A percentile compares a stretch with the other conserved stretches of the same genome.
Evolutionary conservation across 1,140 invertebrate species (phyloP).

Genomic region (Drosophila lacertosa): DNA sequence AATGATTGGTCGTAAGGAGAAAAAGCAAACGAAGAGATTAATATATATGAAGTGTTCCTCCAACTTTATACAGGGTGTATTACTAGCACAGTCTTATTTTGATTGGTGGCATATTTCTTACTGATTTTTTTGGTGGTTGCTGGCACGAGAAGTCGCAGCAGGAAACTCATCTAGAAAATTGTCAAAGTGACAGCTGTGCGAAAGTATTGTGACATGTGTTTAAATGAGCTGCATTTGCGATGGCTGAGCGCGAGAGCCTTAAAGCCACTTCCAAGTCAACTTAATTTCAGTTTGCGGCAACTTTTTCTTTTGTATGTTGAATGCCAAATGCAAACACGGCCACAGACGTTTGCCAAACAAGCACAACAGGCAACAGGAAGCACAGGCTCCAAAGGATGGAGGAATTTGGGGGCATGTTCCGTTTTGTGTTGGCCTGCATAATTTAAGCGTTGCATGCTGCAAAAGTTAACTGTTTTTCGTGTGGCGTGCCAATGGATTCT

Average conservation of each 20-base stretch:
- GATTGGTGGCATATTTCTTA: too few species aligned
- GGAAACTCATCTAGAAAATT: slow-evolving; percentile 82
- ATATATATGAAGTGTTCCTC: too few species aligned
- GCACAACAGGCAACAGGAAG: slow-evolving; percentile 10
- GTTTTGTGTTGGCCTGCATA: slow-evolving; percentile 64
- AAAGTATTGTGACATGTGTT: slow-evolving; percentile 83
- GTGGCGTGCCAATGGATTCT: slow-evolving; percentile 65
- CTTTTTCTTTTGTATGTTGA: too few species aligned
- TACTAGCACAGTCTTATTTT: neutral
- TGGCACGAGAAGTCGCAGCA: slow-evolving; percentile 54
- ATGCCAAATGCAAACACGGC: slow-evolving; percentile 61
- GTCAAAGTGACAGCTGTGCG: slow-evolving; percentile 80
- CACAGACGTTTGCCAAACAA: slow-evolving; percentile 70
- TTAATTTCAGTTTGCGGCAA: slow-evolving; percentile 68
- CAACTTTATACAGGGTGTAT: neutral
- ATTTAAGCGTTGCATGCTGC: slow-evolving; percentile 67
- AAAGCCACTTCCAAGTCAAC: slow-evolving; percentile 61
- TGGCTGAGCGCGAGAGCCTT: slow-evolving; percentile 54
- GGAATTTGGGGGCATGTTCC: too few species aligned
- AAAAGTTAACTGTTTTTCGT: slow-evolving; percentile 70
- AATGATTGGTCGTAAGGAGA: too few species aligned
- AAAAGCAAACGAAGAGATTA: too few species aligned
- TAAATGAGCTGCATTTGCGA: slow-evolving; percentile 77
- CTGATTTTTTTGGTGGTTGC: neutral
- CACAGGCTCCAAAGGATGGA: too few species aligned